Evolutionary conservation across 2,888 invertebrate species (phyloP).

Genomic region (Coenonympha glycerion): DNA sequence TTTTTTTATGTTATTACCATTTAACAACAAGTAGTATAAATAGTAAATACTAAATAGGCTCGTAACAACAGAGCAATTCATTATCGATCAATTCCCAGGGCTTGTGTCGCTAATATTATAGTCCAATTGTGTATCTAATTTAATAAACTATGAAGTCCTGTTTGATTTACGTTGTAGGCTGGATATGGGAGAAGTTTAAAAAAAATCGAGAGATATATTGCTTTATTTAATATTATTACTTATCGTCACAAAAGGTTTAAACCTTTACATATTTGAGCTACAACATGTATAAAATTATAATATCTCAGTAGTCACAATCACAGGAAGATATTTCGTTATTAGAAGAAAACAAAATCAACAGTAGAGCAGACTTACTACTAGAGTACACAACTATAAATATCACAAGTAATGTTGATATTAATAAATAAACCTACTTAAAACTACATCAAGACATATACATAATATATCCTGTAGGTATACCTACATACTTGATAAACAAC

Average conservation of each 20-base stretch:
- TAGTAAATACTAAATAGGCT: too few species aligned
- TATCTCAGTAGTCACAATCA: constrained; percentile 66
- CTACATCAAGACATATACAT: constrained; percentile 19
- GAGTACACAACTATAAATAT: constrained; percentile 26
- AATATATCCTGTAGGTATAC: too few species aligned
- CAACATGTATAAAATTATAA: constrained; percentile 68
- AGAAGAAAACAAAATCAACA: constrained; percentile 54
- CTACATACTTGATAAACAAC: constrained; percentile 25
- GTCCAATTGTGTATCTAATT: too few species aligned
- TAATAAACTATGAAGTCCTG: too few species aligned
- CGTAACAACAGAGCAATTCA: too few species aligned
- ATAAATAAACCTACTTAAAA: constrained; percentile 16
- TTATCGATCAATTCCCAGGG: too few species aligned
- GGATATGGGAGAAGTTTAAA: constrained; percentile 7
- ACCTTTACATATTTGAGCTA: constrained; percentile 62
- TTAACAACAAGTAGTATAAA: too few species aligned
- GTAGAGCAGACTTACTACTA: constrained; percentile 35
- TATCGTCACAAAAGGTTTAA: constrained; percentile 63
- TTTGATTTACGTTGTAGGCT: too few species aligned
- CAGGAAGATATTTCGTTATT: constrained; percentile 64
- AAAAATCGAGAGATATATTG: constrained; percentile 51
- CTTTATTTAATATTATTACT: constrained; percentile 66
- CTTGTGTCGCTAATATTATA: too few species aligned
- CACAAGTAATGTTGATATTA: constrained; percentile 18
- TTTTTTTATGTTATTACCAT: too few species aligned